Evolutionary conservation across 1,140 invertebrate species (phyloP), one percentile per base, ranked within the genome.

Genomic region (Cardiocondyla obscurior): DNA sequence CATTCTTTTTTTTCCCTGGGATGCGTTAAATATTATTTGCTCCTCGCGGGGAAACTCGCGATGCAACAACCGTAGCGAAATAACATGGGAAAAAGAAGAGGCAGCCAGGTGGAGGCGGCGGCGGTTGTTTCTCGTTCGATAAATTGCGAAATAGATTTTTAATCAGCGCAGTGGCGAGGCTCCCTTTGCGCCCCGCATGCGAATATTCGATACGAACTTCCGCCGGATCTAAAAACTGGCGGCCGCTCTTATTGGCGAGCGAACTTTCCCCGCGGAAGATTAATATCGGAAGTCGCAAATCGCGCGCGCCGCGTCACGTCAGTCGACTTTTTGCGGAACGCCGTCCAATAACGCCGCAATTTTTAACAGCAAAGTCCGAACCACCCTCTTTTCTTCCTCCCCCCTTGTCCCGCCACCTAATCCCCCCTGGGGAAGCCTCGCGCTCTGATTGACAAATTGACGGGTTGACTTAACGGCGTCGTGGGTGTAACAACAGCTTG

Each of bases 71-170:
- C 28, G 72, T 7, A 46, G 12, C n/a, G n/a, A 74, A 39, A 39
- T 22, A 49, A 22, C 3, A 2, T 12, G 1, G 8, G 19, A 62
- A 51, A 36, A 8, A 19, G 12, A 1, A 6, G 39, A 4, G 4
- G 30, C 6, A 6, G n/a, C 0, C 16, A n/a, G 16, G 7, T 0
- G 8, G 19, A 3, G 8, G 8, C 16, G 3, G n/a, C 5, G 5
- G 14, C 39, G 39, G 51, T 57, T 42, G 33, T 74, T 74, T 39
- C n/a, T 22, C 36, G 39, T 74, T 3, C 70, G 46, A 74, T 74
- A 74, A 74, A 58, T 74, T 74, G 46, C 28, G 14, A 33, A 46
- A 62, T 76, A 62, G 57, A 76, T 62, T 76, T 76, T 76, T 76
- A 76, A 76, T 76, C 72, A 49, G 57, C 57, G 55, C 28, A 53